Evolutionary conservation across 37 sponge, comb jelly and placozoan genomes (phyloP), one percentile per base, ranked within the genome.

Genomic region (Lycopodina hypogea): DNA sequence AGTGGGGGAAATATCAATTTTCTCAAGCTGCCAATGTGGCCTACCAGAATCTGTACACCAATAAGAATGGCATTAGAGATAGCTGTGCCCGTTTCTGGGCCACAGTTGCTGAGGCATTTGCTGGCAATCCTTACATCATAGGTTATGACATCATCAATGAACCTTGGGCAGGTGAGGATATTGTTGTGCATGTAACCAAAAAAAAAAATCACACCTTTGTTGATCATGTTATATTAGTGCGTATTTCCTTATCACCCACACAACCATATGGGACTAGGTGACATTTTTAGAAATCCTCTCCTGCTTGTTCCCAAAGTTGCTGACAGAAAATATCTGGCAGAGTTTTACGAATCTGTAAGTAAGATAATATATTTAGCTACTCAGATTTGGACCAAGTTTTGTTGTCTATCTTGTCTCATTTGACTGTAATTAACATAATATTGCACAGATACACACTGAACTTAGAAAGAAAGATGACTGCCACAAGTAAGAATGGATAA

Each of bases 111-210:
- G 34, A 76, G 0, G 78, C 80, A 38, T 95, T 95, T 87, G 75
- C 70, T 21, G 85, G 84, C 34, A 81, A 77, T 63, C 60, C 63
- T 0, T 83, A 74, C 48, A 69, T 95, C 56, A 62, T 95, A 17
- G 96, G 96, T 21, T 95, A 95, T 87, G 96, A 95, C 67, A 77
- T 95, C 71, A 89, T 95, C 7, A 95, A 95, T 78, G 96, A 95
- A 57, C 96, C 96, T 15, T 92, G 92, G 92, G 88, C 93, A 71
- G 92, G 92, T 87, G 55, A 6, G 38, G n/a, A n/a, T n/a, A n/a
- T n/a, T n/a, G n/a, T n/a, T n/a, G n/a, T n/a, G n/a, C n/a, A n/a
- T n/a, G n/a, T n/a, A n/a, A n/a, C n/a, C n/a, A n/a, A n/a, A n/a
- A n/a, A n/a, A n/a, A n/a, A 42, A 11, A 77, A 45, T 34, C 18